These are phyloP conservation scores for Chymomyza procnemis DNA, from an alignment of 2,888 invertebrate genomes.

Conservation along the genomic window DNA sequence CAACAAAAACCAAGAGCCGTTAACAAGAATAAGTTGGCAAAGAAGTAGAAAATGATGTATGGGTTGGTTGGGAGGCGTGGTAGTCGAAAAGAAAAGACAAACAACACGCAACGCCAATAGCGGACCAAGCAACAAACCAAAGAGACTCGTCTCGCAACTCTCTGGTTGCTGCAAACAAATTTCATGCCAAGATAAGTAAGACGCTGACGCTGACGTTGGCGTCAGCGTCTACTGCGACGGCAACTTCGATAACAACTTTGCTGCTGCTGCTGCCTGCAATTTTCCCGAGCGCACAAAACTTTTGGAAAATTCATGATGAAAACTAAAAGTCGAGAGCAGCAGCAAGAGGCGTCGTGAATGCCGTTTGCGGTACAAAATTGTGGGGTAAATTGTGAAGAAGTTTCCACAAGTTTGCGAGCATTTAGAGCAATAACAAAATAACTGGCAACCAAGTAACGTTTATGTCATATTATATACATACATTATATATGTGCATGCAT, in stretches of 20 bases:
- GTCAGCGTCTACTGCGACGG: constrained; percentile 8
- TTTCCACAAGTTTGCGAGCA: constrained; percentile 34
- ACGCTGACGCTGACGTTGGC: constrained; percentile 43
- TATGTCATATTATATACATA: background rate
- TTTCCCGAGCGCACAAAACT: constrained; percentile 50
- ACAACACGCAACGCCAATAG: constrained; percentile 12
- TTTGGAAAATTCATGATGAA: constrained; percentile 66
- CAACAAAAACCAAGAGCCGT: constrained; percentile 51
- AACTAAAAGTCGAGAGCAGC: constrained; percentile 58
- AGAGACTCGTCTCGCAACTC: constrained; percentile 22
- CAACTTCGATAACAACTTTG: constrained; percentile 57
- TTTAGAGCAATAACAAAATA: constrained; percentile 13
- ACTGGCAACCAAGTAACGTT: background rate
- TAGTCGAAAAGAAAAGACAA: constrained; percentile 25
- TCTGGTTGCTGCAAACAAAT: constrained; percentile 63
- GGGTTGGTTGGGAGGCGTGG: constrained; percentile 24
- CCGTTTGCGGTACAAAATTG: constrained; percentile 35
- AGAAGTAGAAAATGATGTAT: constrained; percentile 37
- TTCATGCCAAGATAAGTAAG: constrained; percentile 74
- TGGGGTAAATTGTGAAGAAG: constrained; percentile 30
- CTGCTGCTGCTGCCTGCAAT: constrained; percentile 43
- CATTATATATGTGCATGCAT: too few species aligned
- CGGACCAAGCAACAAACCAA: constrained; percentile 12
- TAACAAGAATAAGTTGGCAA: constrained; percentile 64
- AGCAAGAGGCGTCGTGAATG: constrained; percentile 12